Evolutionary conservation across 2,797 vertebrate species (phyloP).

Genomic region (Pseudochirops corinnae): DNA sequence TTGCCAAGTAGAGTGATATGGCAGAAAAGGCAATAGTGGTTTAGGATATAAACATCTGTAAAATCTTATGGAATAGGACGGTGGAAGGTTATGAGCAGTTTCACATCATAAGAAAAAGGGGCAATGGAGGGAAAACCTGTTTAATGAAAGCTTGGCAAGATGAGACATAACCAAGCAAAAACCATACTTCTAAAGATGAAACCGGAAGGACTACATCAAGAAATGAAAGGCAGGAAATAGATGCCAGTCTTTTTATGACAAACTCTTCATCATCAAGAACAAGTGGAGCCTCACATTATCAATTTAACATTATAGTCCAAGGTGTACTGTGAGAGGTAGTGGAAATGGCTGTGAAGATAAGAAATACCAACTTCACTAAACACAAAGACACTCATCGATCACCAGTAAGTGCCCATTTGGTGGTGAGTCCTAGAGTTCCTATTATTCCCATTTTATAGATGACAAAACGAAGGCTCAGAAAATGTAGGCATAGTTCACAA

Average conservation of each 20-base stretch:
- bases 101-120: neutral
- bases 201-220: neutral
- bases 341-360: neutral
- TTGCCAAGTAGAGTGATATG: neutral
- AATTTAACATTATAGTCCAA: neutral
- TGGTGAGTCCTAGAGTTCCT: neutral
- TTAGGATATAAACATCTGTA: neutral
- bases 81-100: neutral
- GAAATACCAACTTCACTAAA: neutral
- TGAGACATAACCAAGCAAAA: neutral
- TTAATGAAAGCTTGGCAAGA: neutral
- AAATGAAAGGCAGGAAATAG: neutral
- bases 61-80: neutral
- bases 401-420: neutral
- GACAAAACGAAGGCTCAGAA: neutral
- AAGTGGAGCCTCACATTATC: neutral
- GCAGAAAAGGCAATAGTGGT: neutral
- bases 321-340: neutral
- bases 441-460: neutral
- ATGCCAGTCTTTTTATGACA: neutral
- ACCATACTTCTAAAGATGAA: neutral
- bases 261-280: neutral
- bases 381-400: neutral
- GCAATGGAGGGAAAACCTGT: neutral
- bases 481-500: neutral